Conservation (phyloP, 2,888 invertebrate genomes). For the Himalopsyche japonica region DNA sequence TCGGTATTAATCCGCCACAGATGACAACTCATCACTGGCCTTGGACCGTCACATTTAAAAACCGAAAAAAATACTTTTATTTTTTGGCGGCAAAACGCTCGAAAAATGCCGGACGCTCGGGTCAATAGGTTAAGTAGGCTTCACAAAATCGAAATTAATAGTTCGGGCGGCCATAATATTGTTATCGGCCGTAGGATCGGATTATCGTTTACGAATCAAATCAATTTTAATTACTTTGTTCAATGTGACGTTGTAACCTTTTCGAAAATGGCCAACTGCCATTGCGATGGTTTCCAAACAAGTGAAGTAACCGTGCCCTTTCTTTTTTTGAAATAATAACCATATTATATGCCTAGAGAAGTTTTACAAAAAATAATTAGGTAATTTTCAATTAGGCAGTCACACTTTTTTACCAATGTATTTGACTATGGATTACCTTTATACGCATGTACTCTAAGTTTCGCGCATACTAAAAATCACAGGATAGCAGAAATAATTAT, state of each 20-base stretch:
- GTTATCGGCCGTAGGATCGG: neutral
- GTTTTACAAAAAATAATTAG: too few relatives aligned
- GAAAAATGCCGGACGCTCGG: constrained; percentile 6
- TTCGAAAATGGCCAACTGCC: neutral
- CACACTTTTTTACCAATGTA: too few relatives aligned
- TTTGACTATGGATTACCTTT: too few relatives aligned
- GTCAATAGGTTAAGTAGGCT: constrained; percentile 21
- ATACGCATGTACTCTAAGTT: too few relatives aligned
- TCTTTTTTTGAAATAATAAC: too few relatives aligned
- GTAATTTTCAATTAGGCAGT: too few relatives aligned
- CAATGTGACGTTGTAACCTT: neutral
- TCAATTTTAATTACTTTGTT: neutral
- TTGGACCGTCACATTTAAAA: neutral
- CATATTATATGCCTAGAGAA: too few relatives aligned
- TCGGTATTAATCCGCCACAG: neutral
- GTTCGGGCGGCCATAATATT: neutral
- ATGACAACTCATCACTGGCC: neutral
- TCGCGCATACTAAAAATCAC: too few relatives aligned
- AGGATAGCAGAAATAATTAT: too few relatives aligned
- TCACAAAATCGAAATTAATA: neutral
- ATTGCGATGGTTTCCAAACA: neutral
- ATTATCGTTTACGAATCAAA: neutral
- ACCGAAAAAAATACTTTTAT: neutral
- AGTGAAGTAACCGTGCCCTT: neutral
- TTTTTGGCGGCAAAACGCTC: neutral